A percentile compares a stretch with the other conserved stretches of the same genome.
phyloP scores from a whole-genome alignment of 2,888 invertebrate species.

The Orthosia cruda region DNA sequence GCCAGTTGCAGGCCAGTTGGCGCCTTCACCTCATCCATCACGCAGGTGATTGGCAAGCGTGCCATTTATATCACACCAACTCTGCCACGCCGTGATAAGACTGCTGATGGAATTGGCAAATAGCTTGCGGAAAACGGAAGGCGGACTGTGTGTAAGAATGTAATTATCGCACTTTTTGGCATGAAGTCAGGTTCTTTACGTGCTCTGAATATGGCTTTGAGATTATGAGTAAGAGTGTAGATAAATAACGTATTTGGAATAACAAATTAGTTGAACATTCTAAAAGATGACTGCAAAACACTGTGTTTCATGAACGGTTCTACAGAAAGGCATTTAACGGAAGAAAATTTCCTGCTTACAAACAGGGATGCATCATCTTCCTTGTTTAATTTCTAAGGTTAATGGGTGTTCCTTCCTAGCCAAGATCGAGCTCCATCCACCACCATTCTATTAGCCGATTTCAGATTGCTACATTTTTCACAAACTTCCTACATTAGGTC shows the following conservation, averaged over 20 bases:
- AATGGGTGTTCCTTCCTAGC: neutral
- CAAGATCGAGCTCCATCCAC: neutral
- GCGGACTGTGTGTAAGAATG: constrained; percentile 31
- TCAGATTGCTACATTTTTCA: neutral
- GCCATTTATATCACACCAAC: constrained; percentile 49
- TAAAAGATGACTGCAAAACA: neutral
- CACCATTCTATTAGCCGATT: neutral
- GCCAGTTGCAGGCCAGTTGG: constrained; percentile 70
- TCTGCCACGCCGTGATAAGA: constrained; percentile 44
- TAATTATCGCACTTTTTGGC: constrained; percentile 47
- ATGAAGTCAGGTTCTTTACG: constrained; percentile 27
- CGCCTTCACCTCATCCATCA: constrained; percentile 77
- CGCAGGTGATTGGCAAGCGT: constrained; percentile 71
- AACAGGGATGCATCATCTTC: neutral
- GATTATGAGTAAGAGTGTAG: neutral
- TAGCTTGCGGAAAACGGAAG: constrained; percentile 60
- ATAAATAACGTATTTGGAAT: neutral
- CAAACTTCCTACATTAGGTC: too few species aligned
- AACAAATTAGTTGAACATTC: neutral
- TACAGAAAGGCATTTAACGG: neutral
- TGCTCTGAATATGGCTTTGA: constrained; percentile 37
- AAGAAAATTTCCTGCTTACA: neutral
- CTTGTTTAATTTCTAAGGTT: neutral
- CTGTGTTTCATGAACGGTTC: neutral
- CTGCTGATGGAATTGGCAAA: constrained; percentile 56